These are phyloP conservation scores for Clarias pachynema DNA, from an alignment of 2,797 vertebrate genomes.

Conservation along the genomic window DNA sequence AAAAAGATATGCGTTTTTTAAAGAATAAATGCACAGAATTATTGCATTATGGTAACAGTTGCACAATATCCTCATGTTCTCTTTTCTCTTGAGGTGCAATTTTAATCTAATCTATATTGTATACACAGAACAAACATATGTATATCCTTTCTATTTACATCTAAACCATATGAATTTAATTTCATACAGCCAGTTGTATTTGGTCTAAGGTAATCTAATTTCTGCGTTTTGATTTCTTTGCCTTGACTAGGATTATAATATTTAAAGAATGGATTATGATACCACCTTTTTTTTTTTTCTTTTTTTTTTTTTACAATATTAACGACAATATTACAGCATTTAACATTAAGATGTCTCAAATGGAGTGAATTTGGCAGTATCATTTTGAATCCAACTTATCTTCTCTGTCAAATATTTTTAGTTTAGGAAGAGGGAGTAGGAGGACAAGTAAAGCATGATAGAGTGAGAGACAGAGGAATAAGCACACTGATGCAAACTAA, in stretches of 20 bases:
- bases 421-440: slow-evolving; percentile 14
- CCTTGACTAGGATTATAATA: not conserved
- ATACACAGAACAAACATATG: slow-evolving; percentile 1
- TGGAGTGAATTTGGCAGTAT: slow-evolving; percentile 7
- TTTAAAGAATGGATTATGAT: not conserved
- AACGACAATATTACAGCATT: not conserved
- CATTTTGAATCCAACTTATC: slow-evolving; percentile 41
- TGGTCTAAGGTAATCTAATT: not conserved
- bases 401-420: slow-evolving; percentile 54
- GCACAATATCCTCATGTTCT: slow-evolving; percentile 1
- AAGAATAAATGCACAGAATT: slow-evolving; percentile 24
- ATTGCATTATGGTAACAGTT: slow-evolving; percentile 23
- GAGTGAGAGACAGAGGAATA: not conserved
- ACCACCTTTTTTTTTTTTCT: not conserved
- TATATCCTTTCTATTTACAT: slow-evolving; percentile 13
- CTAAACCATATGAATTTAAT: slow-evolving; percentile 6
- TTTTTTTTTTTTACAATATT: not conserved
- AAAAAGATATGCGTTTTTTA: slow-evolving; percentile 20
- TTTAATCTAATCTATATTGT: not conserved
- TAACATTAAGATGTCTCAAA: not conserved
- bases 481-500: slow-evolving; percentile 59
- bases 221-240: not conserved
- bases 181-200: not conserved
- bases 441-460: not conserved
- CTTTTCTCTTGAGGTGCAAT: not conserved